phyloP scores from a whole-genome alignment of 2,113 vertebrate genomes.

The Gobiocypris rarus region DNA sequence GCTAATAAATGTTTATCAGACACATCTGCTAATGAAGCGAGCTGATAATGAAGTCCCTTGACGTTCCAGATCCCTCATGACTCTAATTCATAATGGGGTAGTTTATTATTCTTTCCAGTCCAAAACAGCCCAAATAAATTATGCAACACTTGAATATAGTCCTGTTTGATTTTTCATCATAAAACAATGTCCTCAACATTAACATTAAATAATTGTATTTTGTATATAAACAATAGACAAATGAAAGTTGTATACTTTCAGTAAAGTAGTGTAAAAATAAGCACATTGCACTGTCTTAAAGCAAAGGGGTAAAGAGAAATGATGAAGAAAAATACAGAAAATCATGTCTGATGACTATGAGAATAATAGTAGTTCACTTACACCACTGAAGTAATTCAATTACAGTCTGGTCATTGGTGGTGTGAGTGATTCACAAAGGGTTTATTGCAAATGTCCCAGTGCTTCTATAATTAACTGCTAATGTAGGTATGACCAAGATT shows the following conservation, averaged over 20 bases:
- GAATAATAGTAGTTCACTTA: neutral
- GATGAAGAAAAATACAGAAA: neutral
- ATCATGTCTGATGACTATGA: neutral
- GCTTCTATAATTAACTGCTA: slow-evolving; percentile 26
- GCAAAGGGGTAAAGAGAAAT: neutral
- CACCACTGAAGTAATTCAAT: slow-evolving; percentile 28
- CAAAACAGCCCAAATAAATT: slow-evolving; percentile 16
- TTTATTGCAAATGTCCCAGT: slow-evolving; percentile 14
- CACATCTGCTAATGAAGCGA: slow-evolving; percentile 47
- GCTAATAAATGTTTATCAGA: slow-evolving; percentile 53
- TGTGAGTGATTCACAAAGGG: slow-evolving; percentile 21
- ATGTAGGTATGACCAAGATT: neutral
- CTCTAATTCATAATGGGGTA: slow-evolving; percentile 18
- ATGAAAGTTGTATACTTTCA: neutral
- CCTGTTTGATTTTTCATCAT: neutral
- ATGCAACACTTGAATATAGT: neutral
- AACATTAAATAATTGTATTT: neutral
- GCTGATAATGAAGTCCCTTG: slow-evolving; percentile 50
- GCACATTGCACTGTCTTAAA: neutral
- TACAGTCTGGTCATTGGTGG: slow-evolving; percentile 38
- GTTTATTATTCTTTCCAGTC: slow-evolving; percentile 9
- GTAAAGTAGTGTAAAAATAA: neutral
- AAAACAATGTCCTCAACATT: neutral
- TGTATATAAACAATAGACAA: neutral
- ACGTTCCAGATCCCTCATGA: neutral